Evolutionary conservation across 1,140 invertebrate species (phyloP).

Genomic region (Ostrea denselamellosa): DNA sequence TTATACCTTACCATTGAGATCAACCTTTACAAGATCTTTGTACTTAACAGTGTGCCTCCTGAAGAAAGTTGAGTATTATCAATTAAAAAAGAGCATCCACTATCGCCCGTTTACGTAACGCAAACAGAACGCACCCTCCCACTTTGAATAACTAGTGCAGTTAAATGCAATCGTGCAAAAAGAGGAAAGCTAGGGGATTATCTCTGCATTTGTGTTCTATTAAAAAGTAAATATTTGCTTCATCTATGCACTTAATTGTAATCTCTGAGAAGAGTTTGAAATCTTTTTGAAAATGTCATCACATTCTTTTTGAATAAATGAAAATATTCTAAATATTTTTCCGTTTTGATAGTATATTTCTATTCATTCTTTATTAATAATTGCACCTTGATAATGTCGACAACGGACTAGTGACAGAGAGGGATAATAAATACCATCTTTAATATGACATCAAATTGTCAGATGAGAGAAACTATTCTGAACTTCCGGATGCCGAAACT

Average conservation of each 20-base stretch:
- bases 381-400: neutral
- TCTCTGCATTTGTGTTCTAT: constrained; percentile 14
- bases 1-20: constrained; percentile 25
- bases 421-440: neutral
- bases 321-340: constrained; percentile 8
- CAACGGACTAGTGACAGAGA: neutral
- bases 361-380: neutral
- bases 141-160: constrained; percentile 1
- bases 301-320: neutral
- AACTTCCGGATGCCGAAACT: neutral
- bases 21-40: constrained; percentile 13
- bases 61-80: constrained; percentile 11
- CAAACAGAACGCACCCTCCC: constrained; percentile 7
- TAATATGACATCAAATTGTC: neutral
- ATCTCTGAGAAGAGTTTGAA: neutral
- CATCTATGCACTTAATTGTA: constrained; percentile 9
- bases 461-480: neutral
- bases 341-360: neutral
- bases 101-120: constrained; percentile 32
- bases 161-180: constrained; percentile 11
- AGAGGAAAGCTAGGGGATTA: neutral
- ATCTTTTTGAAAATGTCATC: neutral
- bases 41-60: neutral
- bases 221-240: constrained; percentile 16
- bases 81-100: constrained; percentile 29